phyloP scores from a whole-genome alignment of 2,797 vertebrate genomes.

The Gastrophryne carolinensis region DNA sequence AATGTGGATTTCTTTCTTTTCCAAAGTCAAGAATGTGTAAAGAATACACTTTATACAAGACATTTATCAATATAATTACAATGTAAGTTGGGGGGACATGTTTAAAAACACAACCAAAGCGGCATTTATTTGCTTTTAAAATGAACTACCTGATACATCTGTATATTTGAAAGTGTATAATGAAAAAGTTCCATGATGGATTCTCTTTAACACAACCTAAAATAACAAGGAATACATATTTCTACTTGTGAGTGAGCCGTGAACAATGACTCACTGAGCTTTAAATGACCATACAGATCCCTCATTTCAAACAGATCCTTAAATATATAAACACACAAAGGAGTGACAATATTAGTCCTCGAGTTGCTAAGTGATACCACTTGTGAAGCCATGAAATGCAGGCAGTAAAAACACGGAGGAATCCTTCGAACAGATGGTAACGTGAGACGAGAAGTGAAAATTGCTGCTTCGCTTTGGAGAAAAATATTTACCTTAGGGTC shows the following conservation, averaged over 20 bases:
- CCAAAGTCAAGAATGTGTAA: neutral
- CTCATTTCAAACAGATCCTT: constrained; percentile 47
- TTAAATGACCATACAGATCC: constrained; percentile 40
- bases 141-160: constrained; percentile 14
- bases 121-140: constrained; percentile 29
- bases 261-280: constrained; percentile 43
- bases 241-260: constrained; percentile 29
- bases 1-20: neutral
- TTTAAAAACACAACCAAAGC: neutral
- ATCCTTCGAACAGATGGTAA: constrained; percentile 46
- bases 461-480: constrained; percentile 31
- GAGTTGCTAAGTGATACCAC: constrained; percentile 49
- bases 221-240: constrained; percentile 40
- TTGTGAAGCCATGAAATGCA: constrained; percentile 45
- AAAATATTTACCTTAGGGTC: constrained; percentile 77
- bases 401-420: constrained; percentile 44
- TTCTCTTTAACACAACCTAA: constrained; percentile 36
- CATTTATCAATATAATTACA: constrained; percentile 15
- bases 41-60: neutral
- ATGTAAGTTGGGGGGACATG: neutral
- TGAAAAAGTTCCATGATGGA: constrained; percentile 33
- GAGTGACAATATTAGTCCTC: constrained; percentile 51
- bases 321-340: constrained; percentile 52
- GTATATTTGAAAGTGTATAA: constrained; percentile 3
- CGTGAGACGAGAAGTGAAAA: constrained; percentile 43